phyloP scores from a whole-genome alignment of 2,113 vertebrate genomes.

The Aptenodytes patagonicus region DNA sequence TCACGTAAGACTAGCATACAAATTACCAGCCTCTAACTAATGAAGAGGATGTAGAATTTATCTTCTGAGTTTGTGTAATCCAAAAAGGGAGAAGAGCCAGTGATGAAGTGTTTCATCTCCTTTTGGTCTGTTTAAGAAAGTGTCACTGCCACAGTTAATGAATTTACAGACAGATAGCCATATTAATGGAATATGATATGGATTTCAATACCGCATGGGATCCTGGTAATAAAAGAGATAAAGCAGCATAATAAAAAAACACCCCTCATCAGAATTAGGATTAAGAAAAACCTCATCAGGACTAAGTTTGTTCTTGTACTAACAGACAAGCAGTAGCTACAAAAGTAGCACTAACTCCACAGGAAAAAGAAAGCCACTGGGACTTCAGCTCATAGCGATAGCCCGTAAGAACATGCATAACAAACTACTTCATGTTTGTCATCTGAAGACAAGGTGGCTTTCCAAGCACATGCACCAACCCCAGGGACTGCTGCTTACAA shows the following conservation, averaged over 20 bases:
- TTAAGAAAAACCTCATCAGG: not conserved
- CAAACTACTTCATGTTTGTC: not conserved
- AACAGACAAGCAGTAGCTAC: not conserved
- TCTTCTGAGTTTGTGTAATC: not conserved
- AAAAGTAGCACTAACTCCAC: not conserved
- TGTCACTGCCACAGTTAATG: not conserved
- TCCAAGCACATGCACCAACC: not conserved
- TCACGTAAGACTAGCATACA: not conserved
- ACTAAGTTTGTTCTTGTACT: not conserved
- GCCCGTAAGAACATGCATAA: not conserved
- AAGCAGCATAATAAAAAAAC: not conserved
- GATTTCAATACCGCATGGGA: not conserved
- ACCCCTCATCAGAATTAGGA: not conserved
- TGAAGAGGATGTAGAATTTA: not conserved
- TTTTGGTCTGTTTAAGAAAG: not conserved
- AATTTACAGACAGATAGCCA: not conserved
- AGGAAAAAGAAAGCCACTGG: not conserved
- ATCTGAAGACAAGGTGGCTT: not conserved
- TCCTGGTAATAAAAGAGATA: not conserved
- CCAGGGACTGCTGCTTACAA: not conserved
- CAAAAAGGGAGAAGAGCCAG: not conserved
- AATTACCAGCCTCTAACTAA: not conserved
- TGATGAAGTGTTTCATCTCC: not conserved
- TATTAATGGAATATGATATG: not conserved
- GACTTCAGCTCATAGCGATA: not conserved